Base-by-base conservation (phyloP, 1,140 invertebrate genomes). In the Drosophila subobscura region DNA sequence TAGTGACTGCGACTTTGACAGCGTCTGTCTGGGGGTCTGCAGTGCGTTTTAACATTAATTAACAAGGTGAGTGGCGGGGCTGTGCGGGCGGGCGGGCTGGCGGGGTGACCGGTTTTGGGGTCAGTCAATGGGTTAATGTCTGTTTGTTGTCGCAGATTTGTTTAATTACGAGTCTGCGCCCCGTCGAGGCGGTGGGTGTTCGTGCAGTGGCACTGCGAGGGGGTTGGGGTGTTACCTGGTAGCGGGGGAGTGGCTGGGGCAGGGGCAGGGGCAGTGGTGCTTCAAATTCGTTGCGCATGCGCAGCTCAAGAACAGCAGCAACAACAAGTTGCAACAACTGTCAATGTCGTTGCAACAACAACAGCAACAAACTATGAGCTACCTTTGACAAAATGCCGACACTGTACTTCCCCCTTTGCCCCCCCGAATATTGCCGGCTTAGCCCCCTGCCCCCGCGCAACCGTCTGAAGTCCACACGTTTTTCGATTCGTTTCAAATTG, bases 31-130 rank as follows among this genome's bases (percentile, higher is more conserved):
- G 16, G 40, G 8, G 8, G 5, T 20, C 14, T 61, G 51, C 22
- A 49, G 70, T 65, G 59, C 53, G 54, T 58, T 47, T 73, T 37
- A 58, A 70, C 83, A 86, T 86, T 86, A 86, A 86, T 86, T 81
- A 86, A 81, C 68, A 59, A 66, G 52, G 65, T 50, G 65, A 70
- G 40, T 6, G 29, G 51, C 1, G 16, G 16, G 29, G 44, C 42
- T 4, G 52, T 3, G 25, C 2, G 33, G 7, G 16, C 45, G 42
- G 51, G 44, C 55, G 73, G 64, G 70, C 40, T 66, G 57, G 57
- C 53, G 56, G 44, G 57, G 56, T 60, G 75, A 73, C 57, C 77
- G 46, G 47, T 57, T 70, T 70, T 70, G 66, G 61, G 77, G 66
- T 76, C 66, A 56, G 55, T 64, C 16, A 75, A 71, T 76, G 72